Conservation (phyloP, 2,797 vertebrate genomes). For the Sandelia bainsii region DNA sequence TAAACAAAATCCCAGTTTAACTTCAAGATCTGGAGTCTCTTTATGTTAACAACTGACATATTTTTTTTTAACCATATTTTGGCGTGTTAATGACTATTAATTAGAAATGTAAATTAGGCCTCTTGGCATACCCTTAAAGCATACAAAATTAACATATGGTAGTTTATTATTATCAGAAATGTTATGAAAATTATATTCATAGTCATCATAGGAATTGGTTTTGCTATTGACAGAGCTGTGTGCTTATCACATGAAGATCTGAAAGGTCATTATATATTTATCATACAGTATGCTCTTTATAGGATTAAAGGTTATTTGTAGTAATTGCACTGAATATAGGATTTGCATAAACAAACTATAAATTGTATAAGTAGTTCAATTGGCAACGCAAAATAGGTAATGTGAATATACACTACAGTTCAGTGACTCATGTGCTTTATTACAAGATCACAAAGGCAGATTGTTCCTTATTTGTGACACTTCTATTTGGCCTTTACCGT, state of each 20-base stretch:
- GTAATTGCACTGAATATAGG: slow-evolving; percentile 17
- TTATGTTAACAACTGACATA: neutral
- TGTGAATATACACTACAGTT: slow-evolving; percentile 8
- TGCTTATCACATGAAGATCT: slow-evolving; percentile 14
- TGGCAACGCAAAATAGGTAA: neutral
- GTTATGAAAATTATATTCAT: too few relatives aligned
- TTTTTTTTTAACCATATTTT: neutral
- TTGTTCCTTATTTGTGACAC: slow-evolving; percentile 49
- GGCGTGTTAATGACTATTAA: neutral
- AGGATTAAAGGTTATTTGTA: slow-evolving; percentile 11
- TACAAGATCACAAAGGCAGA: slow-evolving; percentile 36
- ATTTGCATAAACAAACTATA: slow-evolving; percentile 40
- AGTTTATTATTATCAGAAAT: slow-evolving; percentile 11
- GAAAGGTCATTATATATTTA: neutral
- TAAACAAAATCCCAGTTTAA: too few relatives aligned
- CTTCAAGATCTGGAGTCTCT: neutral
- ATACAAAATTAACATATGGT: slow-evolving; percentile 29
- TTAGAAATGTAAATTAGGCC: slow-evolving; percentile 32
- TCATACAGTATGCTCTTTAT: neutral
- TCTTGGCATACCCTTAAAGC: slow-evolving; percentile 21
- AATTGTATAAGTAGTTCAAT: neutral
- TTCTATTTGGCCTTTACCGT: slow-evolving; percentile 44
- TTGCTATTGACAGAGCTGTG: neutral
- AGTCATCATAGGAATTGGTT: too few relatives aligned
- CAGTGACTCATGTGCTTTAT: slow-evolving; percentile 15